Conservation (phyloP, 1,140 invertebrate genomes). For the Drosophila leontia region DNA sequence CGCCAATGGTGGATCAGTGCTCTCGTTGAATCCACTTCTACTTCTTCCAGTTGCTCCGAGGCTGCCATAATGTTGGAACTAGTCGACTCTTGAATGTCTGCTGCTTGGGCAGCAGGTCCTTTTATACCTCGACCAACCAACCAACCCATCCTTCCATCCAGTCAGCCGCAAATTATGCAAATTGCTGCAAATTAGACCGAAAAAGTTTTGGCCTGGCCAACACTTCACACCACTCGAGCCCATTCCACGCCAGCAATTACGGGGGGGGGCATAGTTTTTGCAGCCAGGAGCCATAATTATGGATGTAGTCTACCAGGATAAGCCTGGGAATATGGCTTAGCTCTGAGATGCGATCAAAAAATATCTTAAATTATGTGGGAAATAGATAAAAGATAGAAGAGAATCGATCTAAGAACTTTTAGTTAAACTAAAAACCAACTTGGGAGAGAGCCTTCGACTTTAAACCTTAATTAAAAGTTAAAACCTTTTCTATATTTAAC, state of each 20-base stretch:
- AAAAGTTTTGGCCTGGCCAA: constrained; percentile 23
- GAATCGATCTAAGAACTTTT: too few relatives aligned
- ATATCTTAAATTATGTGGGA: neutral
- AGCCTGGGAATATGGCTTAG: neutral
- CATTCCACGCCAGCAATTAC: constrained; percentile 11
- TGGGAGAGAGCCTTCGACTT: neutral
- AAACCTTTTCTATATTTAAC: neutral
- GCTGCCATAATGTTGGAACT: neutral
- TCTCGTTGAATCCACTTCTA: constrained; percentile 39
- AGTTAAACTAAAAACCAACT: neutral
- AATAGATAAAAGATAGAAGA: too few relatives aligned
- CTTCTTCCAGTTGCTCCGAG: neutral
- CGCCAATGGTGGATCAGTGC: constrained; percentile 58
- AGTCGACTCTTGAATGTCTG: neutral
- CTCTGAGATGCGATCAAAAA: neutral
- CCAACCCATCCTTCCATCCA: neutral
- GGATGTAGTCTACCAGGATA: neutral
- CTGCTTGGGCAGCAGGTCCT: neutral
- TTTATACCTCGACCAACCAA: constrained; percentile 48
- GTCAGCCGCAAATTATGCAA: constrained; percentile 59
- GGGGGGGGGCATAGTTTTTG: constrained; percentile 4
- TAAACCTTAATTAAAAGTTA: neutral
- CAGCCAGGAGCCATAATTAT: neutral
- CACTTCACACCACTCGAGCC: constrained; percentile 4
- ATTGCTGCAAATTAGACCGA: constrained; percentile 56